phyloP scores from a whole-genome alignment of 2,113 vertebrate species.

The Machaerirhynchus nigripectus region DNA sequence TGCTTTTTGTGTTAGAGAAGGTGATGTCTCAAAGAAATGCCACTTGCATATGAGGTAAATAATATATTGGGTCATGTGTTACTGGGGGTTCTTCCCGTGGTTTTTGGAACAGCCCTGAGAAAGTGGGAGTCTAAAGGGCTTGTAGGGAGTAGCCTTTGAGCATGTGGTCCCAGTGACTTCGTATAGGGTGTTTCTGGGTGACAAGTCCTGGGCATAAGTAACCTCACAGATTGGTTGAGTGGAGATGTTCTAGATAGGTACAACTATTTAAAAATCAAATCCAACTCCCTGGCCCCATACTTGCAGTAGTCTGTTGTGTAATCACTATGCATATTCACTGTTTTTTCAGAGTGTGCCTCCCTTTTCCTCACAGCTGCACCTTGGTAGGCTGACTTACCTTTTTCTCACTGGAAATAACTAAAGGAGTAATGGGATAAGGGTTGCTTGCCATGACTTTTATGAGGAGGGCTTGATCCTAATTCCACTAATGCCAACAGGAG shows the following conservation, averaged over 20 bases:
- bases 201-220: not conserved
- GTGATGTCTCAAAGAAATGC: not conserved
- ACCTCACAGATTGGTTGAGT: not conserved
- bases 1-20: not conserved
- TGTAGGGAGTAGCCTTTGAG: not conserved
- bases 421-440: not conserved
- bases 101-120: not conserved
- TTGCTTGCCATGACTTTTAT: not conserved
- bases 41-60: not conserved
- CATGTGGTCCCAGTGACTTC: not conserved
- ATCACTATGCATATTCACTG: not conserved
- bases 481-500: not conserved
- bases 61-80: not conserved
- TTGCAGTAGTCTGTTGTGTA: not conserved
- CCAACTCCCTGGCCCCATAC: accelerated
- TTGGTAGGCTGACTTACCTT: not conserved
- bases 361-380: not conserved
- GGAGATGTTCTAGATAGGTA: not conserved
- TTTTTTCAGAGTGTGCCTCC: not conserved
- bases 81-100: accelerated
- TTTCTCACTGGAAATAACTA: not conserved
- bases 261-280: not conserved
- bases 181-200: not conserved
- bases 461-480: not conserved
- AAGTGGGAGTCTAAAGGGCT: not conserved